phyloP scores from a whole-genome alignment of 2,888 invertebrate species.

The Plusia festucae region DNA sequence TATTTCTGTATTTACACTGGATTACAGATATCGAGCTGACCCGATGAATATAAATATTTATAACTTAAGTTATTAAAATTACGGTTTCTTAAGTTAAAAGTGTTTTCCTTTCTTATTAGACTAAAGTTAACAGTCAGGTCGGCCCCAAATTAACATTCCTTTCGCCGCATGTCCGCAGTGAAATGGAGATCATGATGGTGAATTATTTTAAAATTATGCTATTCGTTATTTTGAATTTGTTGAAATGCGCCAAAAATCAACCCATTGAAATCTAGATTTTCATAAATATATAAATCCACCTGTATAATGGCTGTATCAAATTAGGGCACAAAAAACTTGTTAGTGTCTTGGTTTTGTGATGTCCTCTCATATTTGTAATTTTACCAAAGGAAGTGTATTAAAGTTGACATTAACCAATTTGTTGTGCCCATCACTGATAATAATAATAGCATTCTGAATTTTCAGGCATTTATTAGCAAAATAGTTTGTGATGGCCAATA shows the following conservation, averaged over 20 bases:
- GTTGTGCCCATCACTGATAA: constrained; percentile 85
- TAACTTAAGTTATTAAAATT: constrained; percentile 91
- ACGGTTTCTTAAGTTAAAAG: constrained; percentile 90
- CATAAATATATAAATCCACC: constrained; percentile 72
- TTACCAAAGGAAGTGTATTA: constrained; percentile 82
- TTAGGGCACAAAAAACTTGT: constrained; percentile 88
- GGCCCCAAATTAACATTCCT: constrained; percentile 88
- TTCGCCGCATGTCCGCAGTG: constrained; percentile 88
- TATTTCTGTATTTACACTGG: constrained; percentile 90
- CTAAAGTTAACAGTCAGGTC: constrained; percentile 80
- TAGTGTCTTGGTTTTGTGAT: constrained; percentile 87
- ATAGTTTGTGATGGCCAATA: constrained; percentile 88
- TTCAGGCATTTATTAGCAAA: constrained; percentile 89
- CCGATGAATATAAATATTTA: constrained; percentile 91
- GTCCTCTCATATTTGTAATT: constrained; percentile 76
- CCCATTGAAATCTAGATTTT: constrained; percentile 77
- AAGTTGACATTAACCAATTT: constrained; percentile 87
- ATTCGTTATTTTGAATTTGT: constrained; percentile 79
- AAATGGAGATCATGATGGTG: constrained; percentile 86
- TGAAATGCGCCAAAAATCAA: constrained; percentile 79
- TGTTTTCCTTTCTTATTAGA: constrained; percentile 88
- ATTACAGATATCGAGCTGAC: constrained; percentile 90
- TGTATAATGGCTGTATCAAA: constrained; percentile 84
- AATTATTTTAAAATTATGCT: constrained; percentile 80
- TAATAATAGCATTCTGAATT: constrained; percentile 85